Conservation (phyloP, 1,140 invertebrate genomes). For the Cherax quadricarinatus region DNA sequence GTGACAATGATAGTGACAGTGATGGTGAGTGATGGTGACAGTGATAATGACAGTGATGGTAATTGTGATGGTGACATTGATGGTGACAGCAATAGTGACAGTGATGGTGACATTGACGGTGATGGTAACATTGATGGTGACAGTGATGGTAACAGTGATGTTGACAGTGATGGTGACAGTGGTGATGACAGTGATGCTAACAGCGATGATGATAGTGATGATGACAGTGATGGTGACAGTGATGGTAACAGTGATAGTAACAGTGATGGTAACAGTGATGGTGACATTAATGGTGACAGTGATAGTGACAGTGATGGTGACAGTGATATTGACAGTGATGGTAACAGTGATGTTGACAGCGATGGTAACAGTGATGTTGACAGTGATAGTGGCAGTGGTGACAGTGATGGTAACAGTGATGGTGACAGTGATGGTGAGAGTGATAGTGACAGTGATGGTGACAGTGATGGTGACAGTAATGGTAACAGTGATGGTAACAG, state of each 20-base stretch:
- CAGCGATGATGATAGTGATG: not conserved
- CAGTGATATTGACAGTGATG: not conserved
- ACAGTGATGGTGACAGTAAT: not conserved
- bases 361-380: not conserved
- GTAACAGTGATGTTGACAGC: not conserved
- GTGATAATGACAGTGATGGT: not conserved
- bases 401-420: not conserved
- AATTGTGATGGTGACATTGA: not conserved
- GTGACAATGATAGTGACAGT: not conserved
- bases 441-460: not conserved
- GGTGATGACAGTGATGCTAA: not conserved
- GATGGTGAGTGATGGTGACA: not conserved
- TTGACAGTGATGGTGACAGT: not conserved
- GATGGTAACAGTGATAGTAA: not conserved
- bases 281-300: not conserved
- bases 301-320: not conserved
- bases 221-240: not conserved
- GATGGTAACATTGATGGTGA: not conserved
- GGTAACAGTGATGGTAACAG: not conserved
- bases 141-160: not conserved
- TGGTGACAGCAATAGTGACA: not conserved
- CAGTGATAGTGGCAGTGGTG: not conserved
- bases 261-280: not conserved
- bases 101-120: not conserved
- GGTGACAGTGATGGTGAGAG: not conserved